Base-by-base conservation (phyloP, 2,888 invertebrate species). In the Gymnoscelis rufifasciata region DNA sequence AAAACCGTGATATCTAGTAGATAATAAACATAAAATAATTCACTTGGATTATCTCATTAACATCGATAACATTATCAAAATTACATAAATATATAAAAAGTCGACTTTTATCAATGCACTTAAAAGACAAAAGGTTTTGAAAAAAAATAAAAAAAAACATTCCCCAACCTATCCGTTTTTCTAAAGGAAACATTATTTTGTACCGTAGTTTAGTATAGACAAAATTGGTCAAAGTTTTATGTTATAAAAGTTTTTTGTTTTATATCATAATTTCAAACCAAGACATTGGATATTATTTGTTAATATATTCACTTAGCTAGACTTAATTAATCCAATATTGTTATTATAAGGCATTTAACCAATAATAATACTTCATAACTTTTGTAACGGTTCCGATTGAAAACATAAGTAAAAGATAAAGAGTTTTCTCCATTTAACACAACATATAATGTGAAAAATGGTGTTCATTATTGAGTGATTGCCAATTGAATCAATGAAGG, bases 351-450 rank as follows among this genome's bases (percentile, higher is more conserved):
- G 38, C 23, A 36, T 45, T 26, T 52, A 45, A 45, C 42, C 45
- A 19, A 51, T 51, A 47, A 38, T n/a, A n/a, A n/a, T n/a, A n/a
- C n/a, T 3, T 46, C 23, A 43, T 51, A 47, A 47, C 42, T 35
- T 39, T 44, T 15, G 41, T 43, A 33, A 37, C 41, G 40, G 30
- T 38, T 38, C 30, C 30, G 31, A 45, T 45, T 45, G 45, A 45
- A 45, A 30, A 44, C 45, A 50, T 50, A 38, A 12, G 26, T 29
- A 15, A 8, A 36, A n/a, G n/a, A n/a, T n/a, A n/a, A n/a, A n/a
- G n/a, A n/a, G n/a, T n/a, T n/a, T n/a, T n/a, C n/a, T n/a, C n/a
- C n/a, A n/a, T n/a, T n/a, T n/a, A n/a, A n/a, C n/a, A n/a, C n/a
- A n/a, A n/a, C n/a, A n/a, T n/a, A n/a, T n/a, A n/a, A n/a, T n/a